phyloP scores from a whole-genome alignment of 2,113 vertebrate species.

The Hystrix cristata region DNA sequence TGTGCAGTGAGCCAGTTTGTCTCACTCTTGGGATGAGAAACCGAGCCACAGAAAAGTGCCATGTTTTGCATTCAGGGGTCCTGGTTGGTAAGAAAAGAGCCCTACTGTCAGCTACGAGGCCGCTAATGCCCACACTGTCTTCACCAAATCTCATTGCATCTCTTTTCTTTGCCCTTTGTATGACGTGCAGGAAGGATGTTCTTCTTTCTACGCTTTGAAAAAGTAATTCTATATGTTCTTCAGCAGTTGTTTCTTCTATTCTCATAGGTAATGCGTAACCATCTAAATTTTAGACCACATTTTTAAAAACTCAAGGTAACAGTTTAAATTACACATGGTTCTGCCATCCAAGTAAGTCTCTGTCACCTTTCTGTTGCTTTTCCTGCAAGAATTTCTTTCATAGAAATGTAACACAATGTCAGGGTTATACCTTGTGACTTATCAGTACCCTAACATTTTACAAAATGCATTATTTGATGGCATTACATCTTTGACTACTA shows the following conservation, averaged over 20 bases:
- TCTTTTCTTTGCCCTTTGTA: not conserved
- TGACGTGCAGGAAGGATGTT: not conserved
- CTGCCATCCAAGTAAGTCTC: not conserved
- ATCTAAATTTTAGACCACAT: constrained; percentile 46
- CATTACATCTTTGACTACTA: not conserved
- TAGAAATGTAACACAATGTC: constrained; percentile 29
- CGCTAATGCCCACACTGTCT: not conserved
- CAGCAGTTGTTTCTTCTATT: not conserved
- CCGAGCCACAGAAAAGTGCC: not conserved
- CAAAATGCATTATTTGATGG: not conserved
- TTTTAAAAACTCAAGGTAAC: constrained; percentile 31
- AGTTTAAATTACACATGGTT: not conserved
- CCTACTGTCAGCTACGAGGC: not conserved
- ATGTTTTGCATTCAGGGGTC: not conserved
- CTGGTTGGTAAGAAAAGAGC: not conserved
- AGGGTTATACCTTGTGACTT: not conserved
- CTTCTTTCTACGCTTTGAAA: not conserved
- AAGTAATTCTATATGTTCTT: not conserved
- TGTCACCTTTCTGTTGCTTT: not conserved
- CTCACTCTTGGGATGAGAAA: not conserved
- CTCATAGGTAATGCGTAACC: not conserved
- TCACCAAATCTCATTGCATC: not conserved
- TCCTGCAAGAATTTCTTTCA: constrained; percentile 26
- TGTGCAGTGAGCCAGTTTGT: not conserved
- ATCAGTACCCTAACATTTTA: not conserved